These are phyloP conservation scores for Sminthurides aquaticus DNA, from an alignment of 2,888 invertebrate species.

Conservation along the genomic window DNA sequence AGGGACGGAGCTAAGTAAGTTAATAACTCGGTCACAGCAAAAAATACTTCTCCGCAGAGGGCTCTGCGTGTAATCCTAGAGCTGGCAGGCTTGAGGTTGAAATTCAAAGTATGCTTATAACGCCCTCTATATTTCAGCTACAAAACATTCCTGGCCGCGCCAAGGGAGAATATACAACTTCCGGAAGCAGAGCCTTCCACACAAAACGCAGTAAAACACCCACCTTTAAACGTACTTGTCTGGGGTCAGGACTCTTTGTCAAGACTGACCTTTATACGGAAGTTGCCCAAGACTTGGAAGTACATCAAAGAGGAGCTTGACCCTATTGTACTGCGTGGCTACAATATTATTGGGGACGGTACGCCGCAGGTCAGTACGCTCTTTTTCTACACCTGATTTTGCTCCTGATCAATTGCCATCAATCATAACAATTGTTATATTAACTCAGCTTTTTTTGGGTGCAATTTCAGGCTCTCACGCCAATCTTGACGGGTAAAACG, in stretches of 20 bases:
- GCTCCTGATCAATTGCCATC: neutral
- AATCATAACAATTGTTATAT: neutral
- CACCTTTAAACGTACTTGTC: slow-evolving; percentile 15
- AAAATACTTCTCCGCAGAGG: no score
- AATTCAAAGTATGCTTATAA: neutral
- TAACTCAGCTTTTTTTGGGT: slow-evolving; percentile 1
- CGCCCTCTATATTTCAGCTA: slow-evolving; percentile 51
- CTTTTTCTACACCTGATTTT: neutral
- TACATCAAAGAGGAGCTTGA: slow-evolving; percentile 12
- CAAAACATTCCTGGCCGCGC: slow-evolving; percentile 61
- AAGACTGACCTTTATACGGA: slow-evolving; percentile 20
- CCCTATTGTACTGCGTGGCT: slow-evolving; percentile 14
- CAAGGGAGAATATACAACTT: slow-evolving; percentile 50
- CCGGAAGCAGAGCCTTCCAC: slow-evolving; percentile 29
- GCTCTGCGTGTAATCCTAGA: neutral
- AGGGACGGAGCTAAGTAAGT: slow-evolving; percentile 47
- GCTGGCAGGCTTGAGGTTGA: slow-evolving; percentile 54
- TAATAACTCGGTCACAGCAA: no score
- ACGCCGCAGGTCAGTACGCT: slow-evolving; percentile 11
- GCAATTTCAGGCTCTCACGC: slow-evolving; percentile 18
- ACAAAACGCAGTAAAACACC: neutral
- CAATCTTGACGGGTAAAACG: slow-evolving; percentile 24
- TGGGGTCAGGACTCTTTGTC: slow-evolving; percentile 25
- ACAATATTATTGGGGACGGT: slow-evolving; percentile 26
- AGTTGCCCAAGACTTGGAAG: slow-evolving; percentile 18